A percentile compares a stretch with the other conserved stretches of the same genome.
phyloP scores from a whole-genome alignment of 2,888 invertebrate species.

The Apomyelois bistriatella region DNA sequence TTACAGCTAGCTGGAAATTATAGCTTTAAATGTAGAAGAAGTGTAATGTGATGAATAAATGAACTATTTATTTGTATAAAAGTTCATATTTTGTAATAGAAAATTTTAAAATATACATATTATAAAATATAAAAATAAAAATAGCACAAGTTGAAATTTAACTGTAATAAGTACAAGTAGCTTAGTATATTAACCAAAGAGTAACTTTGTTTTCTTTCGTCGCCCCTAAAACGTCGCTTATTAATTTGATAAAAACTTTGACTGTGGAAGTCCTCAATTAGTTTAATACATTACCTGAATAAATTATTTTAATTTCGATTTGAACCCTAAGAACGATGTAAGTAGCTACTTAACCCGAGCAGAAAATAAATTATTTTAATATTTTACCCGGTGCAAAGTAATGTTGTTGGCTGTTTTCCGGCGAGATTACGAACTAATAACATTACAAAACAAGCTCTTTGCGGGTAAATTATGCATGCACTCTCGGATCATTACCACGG shows the following conservation, averaged over 20 bases:
- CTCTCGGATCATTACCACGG: constrained; percentile 76
- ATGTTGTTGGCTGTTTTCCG: constrained; percentile 72
- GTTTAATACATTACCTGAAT: constrained; percentile 19
- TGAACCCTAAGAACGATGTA: constrained; percentile 32
- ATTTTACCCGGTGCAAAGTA: constrained; percentile 67
- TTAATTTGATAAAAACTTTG: no score
- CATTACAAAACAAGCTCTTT: constrained; percentile 77
- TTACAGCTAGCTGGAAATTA: not conserved
- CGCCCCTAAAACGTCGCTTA: no score
- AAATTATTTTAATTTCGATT: constrained; percentile 37
- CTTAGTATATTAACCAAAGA: no score
- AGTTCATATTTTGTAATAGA: no score
- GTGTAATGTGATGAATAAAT: not conserved
- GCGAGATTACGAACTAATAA: constrained; percentile 78
- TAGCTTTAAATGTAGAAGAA: not conserved
- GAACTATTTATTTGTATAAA: no score
- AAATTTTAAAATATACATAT: no score
- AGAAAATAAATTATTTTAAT: constrained; percentile 75
- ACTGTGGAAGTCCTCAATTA: constrained; percentile 22
- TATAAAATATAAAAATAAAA: no score
- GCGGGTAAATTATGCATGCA: constrained; percentile 78
- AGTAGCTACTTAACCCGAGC: constrained; percentile 42
- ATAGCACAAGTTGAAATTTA: no score
- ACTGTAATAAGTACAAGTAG: no score
- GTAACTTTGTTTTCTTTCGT: no score